Evolutionary conservation across 2,888 invertebrate genomes (phyloP).

Genomic region (Rhynchonema sp.): DNA sequence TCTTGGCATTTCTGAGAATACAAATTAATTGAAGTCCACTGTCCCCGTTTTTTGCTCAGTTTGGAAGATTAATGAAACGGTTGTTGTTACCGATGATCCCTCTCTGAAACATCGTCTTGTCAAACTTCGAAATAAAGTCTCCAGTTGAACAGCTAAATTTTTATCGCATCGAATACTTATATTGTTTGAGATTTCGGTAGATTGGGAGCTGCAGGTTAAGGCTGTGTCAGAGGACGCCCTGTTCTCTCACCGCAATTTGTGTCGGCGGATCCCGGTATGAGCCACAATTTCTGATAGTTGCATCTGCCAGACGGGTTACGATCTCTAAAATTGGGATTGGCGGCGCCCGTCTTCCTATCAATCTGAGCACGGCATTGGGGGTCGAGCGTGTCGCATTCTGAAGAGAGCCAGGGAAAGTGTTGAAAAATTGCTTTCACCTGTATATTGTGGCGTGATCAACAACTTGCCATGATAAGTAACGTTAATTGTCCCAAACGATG

Average conservation of each 20-base stretch:
- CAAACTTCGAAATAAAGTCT: too few relatives aligned
- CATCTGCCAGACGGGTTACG: background rate
- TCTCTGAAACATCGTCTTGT: too few relatives aligned
- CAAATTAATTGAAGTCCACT: too few relatives aligned
- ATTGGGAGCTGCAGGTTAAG: too few relatives aligned
- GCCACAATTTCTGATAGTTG: background rate
- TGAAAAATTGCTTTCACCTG: too few relatives aligned
- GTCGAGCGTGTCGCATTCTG: background rate
- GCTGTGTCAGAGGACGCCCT: too few relatives aligned
- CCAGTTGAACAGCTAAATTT: background rate
- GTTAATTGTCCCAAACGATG: too few relatives aligned
- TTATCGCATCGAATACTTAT: background rate
- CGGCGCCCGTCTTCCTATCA: background rate
- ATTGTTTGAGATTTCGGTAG: background rate
- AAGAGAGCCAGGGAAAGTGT: too few relatives aligned
- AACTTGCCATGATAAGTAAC: too few relatives aligned
- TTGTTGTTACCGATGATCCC: background rate
- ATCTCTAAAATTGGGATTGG: background rate
- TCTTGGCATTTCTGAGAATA: too few relatives aligned
- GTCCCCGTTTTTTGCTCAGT: background rate
- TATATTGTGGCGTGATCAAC: too few relatives aligned
- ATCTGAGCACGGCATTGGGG: background rate
- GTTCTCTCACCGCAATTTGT: background rate
- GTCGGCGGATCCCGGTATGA: background rate
- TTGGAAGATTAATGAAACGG: background rate